These are phyloP conservation scores for Folsomia manolachei DNA, from an alignment of 2,888 invertebrate genomes.

Conservation along the genomic window DNA sequence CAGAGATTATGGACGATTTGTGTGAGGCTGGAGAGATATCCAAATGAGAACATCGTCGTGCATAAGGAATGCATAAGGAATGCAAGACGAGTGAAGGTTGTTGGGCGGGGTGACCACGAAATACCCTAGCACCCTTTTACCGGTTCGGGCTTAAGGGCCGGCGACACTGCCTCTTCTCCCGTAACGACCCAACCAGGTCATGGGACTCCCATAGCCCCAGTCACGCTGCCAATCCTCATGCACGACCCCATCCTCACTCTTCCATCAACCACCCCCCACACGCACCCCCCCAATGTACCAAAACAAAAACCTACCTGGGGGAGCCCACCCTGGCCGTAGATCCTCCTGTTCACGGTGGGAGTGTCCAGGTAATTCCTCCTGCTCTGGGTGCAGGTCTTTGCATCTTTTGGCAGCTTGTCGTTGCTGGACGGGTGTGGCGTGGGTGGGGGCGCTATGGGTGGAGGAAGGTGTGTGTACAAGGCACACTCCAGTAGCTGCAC, in stretches of 20 bases:
- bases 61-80: too few species aligned
- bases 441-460: too few species aligned
- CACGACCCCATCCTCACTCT: neutral
- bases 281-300: neutral
- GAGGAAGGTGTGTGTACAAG: too few species aligned
- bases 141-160: neutral
- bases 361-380: too few species aligned
- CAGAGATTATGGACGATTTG: neutral
- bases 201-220: neutral
- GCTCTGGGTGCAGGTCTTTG: too few species aligned
- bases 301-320: neutral
- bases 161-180: neutral
- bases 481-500: too few species aligned
- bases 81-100: neutral
- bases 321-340: neutral
- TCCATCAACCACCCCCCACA: neutral
- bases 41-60: neutral
- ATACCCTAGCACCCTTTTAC: neutral
- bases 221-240: neutral
- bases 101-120: neutral
- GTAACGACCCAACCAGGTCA: neutral
- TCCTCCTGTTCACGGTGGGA: too few species aligned
- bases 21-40: neutral
- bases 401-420: too few species aligned
- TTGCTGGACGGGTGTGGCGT: too few species aligned